phyloP scores from a whole-genome alignment of 2,797 vertebrate species.

The Allochrocebus solatus region DNA sequence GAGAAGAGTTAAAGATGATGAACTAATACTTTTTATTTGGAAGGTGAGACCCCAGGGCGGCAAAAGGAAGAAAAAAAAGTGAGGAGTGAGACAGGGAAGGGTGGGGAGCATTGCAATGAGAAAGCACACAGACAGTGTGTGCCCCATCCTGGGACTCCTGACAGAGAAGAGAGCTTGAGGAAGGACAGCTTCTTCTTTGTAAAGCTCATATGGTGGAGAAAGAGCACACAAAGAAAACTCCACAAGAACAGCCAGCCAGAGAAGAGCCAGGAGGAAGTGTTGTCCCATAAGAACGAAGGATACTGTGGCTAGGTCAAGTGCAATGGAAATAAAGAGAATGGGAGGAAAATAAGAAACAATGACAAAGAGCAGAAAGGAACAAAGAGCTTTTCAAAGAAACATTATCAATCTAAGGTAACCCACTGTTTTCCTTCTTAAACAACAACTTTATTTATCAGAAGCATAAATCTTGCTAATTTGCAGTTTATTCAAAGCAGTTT shows the following conservation, averaged over 20 bases:
- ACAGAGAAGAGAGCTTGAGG: background rate
- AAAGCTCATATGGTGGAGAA: background rate
- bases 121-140: too few relatives aligned
- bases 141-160: background rate
- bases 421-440: background rate
- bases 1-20: background rate
- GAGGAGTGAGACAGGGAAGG: background rate
- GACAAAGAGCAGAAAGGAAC: background rate
- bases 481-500: background rate
- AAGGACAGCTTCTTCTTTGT: fast-evolving
- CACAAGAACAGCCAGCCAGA: too few relatives aligned
- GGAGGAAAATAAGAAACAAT: background rate
- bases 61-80: background rate
- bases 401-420: background rate
- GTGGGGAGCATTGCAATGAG: too few relatives aligned
- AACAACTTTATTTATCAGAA: background rate
- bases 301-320: too few relatives aligned
- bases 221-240: background rate
- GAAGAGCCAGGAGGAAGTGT: background rate
- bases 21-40: background rate
- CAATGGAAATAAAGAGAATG: background rate
- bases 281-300: background rate
- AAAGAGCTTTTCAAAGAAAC: background rate
- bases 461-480: background rate
- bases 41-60: background rate